A percentile compares a stretch with the other conserved stretches of the same genome.
Evolutionary conservation across 2,113 vertebrate species (phyloP).

Genomic region (Hemiscyllium ocellatum): DNA sequence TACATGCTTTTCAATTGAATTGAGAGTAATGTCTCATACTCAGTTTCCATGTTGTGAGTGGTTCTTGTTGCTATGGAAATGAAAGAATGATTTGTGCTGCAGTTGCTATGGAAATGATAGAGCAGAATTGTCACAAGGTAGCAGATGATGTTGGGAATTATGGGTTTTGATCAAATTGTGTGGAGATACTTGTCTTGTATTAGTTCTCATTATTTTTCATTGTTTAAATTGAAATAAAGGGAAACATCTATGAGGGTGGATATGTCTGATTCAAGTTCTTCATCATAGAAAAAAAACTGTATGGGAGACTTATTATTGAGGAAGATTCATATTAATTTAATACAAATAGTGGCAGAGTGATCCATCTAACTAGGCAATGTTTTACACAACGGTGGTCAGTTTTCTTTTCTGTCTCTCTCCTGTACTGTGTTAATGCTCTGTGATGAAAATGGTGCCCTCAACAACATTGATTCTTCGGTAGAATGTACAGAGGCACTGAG

Average conservation of each 20-base stretch:
- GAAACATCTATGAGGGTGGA: neutral
- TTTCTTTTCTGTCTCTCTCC: too few species aligned
- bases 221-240: neutral
- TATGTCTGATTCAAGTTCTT: neutral
- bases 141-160: conserved; percentile 12
- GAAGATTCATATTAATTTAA: neutral
- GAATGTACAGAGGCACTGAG: neutral
- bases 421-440: too few species aligned
- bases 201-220: neutral
- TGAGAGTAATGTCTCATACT: neutral
- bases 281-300: neutral
- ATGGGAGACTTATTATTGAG: neutral
- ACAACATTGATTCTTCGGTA: neutral
- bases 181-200: neutral
- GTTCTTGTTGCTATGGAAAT: conserved; percentile 20
- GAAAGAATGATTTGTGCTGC: neutral
- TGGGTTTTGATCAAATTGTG: conserved; percentile 2
- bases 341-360: too few species aligned
- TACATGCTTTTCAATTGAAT: neutral
- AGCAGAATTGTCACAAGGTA: neutral
- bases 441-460: too few species aligned
- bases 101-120: conserved; percentile 25
- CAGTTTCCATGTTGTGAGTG: neutral
- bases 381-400: neutral
- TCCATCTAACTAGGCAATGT: neutral